phyloP scores from a whole-genome alignment of 2,113 vertebrate genomes.

The Phalacrocorax pelagicus region DNA sequence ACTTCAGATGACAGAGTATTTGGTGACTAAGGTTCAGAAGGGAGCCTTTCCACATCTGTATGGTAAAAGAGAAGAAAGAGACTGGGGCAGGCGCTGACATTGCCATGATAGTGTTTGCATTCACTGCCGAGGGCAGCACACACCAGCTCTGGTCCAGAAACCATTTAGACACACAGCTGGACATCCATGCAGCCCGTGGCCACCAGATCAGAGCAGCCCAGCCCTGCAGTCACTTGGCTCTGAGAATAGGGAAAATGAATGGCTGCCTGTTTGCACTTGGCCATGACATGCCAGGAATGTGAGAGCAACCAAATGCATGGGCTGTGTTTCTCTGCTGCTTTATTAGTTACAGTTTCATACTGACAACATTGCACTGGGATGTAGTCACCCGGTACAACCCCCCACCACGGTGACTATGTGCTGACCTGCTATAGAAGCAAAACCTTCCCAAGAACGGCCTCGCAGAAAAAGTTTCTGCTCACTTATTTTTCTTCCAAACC shows the following conservation, averaged over 20 bases:
- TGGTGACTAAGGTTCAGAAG: not conserved
- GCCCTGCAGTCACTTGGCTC: not conserved
- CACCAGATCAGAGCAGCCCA: not conserved
- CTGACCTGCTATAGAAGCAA: not conserved
- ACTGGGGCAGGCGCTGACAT: not conserved
- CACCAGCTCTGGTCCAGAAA: not conserved
- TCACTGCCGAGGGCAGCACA: not conserved
- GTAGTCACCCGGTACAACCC: fast-evolving
- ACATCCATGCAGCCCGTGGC: not conserved
- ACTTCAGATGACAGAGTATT: not conserved
- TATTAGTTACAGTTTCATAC: fast-evolving
- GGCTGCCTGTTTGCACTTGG: not conserved
- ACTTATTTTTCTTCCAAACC: not conserved
- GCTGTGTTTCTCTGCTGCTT: not conserved
- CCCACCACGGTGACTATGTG: not conserved
- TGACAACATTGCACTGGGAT: not conserved
- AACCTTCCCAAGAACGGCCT: not conserved
- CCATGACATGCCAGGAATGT: fast-evolving
- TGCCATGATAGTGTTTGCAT: not conserved
- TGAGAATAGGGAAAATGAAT: fast-evolving
- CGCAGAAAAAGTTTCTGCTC: not conserved
- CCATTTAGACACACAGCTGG: not conserved
- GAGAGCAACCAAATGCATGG: fast-evolving
- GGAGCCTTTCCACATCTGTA: not conserved
- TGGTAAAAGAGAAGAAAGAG: not conserved